Conservation (phyloP, 2,113 vertebrate genomes). For the Entomyzon cyanotis region DNA sequence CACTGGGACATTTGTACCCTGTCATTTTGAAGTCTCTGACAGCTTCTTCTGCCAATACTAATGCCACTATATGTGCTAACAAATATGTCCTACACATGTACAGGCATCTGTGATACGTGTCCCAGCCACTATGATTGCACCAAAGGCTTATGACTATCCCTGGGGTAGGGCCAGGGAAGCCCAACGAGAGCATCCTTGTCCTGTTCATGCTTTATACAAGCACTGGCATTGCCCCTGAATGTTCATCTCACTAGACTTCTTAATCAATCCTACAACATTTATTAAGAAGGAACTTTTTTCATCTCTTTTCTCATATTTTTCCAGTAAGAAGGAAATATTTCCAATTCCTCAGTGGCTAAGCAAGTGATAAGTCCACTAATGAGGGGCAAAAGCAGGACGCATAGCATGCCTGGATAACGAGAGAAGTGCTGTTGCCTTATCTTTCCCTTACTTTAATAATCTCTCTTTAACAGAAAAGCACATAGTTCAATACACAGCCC, state of each 20-base stretch:
- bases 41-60: background rate
- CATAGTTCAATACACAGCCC: slow-evolving; percentile 24
- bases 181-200: background rate
- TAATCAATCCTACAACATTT: background rate
- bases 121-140: background rate
- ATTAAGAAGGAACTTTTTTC: background rate
- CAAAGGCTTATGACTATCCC: background rate
- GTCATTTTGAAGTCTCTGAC: background rate
- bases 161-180: background rate
- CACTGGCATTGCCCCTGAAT: background rate
- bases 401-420: background rate
- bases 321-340: background rate
- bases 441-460: slow-evolving; percentile 17
- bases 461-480: slow-evolving; percentile 17
- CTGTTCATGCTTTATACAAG: background rate
- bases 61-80: background rate
- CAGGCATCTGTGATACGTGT: background rate
- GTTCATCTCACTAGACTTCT: background rate
- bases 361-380: slow-evolving; percentile 9
- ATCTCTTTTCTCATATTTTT: background rate
- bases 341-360: background rate
- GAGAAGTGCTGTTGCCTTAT: background rate
- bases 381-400: background rate
- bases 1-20: background rate
- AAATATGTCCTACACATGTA: background rate